Conservation (phyloP, 2,888 invertebrate species). For the Ophion ellenae region DNA sequence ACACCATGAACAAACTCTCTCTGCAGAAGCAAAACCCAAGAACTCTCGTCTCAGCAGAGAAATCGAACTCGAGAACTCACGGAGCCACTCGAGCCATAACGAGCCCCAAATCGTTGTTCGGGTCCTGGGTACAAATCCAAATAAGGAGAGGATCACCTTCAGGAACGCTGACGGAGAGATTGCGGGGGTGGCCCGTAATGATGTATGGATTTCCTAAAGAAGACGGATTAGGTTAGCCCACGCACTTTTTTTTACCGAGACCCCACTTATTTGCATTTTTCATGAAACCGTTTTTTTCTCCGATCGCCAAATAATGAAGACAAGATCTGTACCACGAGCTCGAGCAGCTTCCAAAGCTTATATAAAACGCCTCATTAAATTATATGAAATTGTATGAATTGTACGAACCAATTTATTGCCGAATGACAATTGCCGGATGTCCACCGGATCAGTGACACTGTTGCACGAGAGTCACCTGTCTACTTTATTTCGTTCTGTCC, state of each 20-base stretch:
- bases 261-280: constrained; percentile 3
- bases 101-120: constrained; percentile 42
- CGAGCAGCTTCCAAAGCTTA: too few relatives aligned
- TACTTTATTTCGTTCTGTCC: too few relatives aligned
- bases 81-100: neutral
- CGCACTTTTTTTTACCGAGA: constrained; percentile 20
- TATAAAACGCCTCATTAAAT: too few relatives aligned
- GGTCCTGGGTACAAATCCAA: constrained; percentile 55
- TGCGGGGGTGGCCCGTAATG: constrained; percentile 36
- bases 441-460: too few relatives aligned
- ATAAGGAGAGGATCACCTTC: constrained; percentile 57
- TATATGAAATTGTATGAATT: too few relatives aligned
- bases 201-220: constrained; percentile 20
- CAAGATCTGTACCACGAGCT: too few relatives aligned
- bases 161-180: constrained; percentile 31
- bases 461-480: too few relatives aligned
- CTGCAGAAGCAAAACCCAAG: constrained; percentile 10
- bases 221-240: constrained; percentile 48
- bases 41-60: constrained; percentile 26
- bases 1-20: constrained; percentile 1
- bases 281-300: too few relatives aligned
- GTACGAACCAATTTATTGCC: too few relatives aligned
- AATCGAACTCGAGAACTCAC: constrained; percentile 17
- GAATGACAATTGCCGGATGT: too few relatives aligned
- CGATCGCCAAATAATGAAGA: neutral